phyloP scores from a whole-genome alignment of 2,113 vertebrate species.

The Artemisiospiza belli region DNA sequence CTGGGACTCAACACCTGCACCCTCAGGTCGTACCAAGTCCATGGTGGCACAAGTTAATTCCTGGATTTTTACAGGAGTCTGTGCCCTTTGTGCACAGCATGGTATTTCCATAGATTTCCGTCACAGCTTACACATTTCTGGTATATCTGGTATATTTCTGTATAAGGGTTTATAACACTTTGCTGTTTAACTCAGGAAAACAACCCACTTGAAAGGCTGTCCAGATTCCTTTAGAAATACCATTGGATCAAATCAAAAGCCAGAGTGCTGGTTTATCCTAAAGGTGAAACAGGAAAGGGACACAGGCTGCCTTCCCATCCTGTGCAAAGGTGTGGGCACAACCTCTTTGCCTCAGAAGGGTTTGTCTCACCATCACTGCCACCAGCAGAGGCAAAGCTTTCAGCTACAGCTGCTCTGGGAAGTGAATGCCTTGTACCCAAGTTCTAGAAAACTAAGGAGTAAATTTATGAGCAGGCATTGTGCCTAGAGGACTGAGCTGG shows the following conservation, averaged over 20 bases:
- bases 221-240: constrained; percentile 4
- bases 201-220: background rate
- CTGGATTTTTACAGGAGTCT: background rate
- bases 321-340: background rate
- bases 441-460: background rate
- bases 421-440: background rate
- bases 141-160: background rate
- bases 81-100: background rate
- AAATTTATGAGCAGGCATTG: background rate
- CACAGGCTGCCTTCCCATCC: background rate
- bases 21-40: background rate
- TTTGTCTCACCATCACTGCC: background rate
- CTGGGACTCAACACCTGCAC: background rate
- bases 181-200: background rate
- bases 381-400: background rate
- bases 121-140: background rate
- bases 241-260: background rate
- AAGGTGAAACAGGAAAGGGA: background rate
- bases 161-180: background rate
- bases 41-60: background rate
- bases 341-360: background rate
- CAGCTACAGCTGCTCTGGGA: background rate
- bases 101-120: background rate
- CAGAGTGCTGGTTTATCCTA: background rate
- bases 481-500: background rate